Percentiles rank a stretch among this genome's conserved stretches.
These are phyloP conservation scores for Melieria omissa DNA, from an alignment of 2,888 invertebrate species.

Conservation along the genomic window DNA sequence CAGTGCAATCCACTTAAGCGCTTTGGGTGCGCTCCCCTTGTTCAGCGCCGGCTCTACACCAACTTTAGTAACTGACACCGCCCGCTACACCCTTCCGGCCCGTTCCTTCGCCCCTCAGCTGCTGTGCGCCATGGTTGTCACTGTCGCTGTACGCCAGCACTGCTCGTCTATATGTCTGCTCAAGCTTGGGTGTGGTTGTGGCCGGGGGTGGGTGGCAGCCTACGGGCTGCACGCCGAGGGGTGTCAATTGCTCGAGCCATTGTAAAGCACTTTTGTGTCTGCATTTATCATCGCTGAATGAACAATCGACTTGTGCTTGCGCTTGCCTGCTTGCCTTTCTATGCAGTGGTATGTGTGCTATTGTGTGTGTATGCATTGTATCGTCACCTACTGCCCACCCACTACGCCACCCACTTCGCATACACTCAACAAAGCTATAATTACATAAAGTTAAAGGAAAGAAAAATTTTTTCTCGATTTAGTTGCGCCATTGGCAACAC, in stretches of 20 bases:
- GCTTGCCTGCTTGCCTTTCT: not conserved
- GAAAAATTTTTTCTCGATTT: conserved; percentile 37
- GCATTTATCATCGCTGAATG: conserved; percentile 39
- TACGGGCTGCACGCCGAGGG: not conserved
- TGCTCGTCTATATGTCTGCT: too few species aligned
- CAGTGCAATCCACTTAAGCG: not conserved
- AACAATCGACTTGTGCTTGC: conserved; percentile 36
- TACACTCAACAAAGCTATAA: conserved; percentile 33
- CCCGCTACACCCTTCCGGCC: too few species aligned
- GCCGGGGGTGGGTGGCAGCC: not conserved
- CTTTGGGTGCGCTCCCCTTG: not conserved
- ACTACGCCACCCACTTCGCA: not conserved
- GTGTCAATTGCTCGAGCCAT: conserved; percentile 33
- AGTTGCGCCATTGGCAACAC: conserved; percentile 34
- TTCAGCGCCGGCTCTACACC: too few species aligned
- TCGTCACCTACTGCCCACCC: not conserved
- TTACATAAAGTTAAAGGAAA: conserved; percentile 38
- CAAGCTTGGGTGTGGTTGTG: too few species aligned
- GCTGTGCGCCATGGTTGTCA: too few species aligned
- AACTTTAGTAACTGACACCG: too few species aligned
- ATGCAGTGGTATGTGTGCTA: conserved; percentile 2
- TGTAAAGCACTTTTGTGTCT: conserved; percentile 28
- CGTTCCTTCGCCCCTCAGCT: too few species aligned
- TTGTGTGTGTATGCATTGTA: conserved; percentile 14
- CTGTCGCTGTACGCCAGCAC: too few species aligned